Base-by-base conservation (phyloP, 2,888 invertebrate species). In the Heliconius aoede region DNA sequence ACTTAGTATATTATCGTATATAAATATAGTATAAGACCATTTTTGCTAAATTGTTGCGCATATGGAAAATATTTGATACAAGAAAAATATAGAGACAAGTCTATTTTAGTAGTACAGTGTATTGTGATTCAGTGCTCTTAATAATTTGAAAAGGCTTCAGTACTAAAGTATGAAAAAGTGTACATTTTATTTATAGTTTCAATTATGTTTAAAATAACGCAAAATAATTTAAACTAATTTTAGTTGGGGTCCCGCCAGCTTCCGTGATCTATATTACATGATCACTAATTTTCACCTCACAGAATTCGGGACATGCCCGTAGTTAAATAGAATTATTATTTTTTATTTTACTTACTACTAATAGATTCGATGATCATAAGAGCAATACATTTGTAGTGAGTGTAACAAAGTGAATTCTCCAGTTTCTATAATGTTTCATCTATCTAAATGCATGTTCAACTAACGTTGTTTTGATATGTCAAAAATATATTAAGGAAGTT, bases 281-380 rank as follows among this genome's bases (percentile, higher is more conserved):
- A 46, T 55, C 55, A 55, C n/a, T n/a, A 55, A 9, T 55, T 55
- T 51, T 55, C n/a, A n/a, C 55, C n/a, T 55, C 11, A n/a, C n/a
- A 55, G 11, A n/a, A 55, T 46, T 46, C 46, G 46, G 18, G 46
- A 46, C 7, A 46, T 46, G 46, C 18, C 21, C 18, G 21, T 9
- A 55, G n/a, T 55, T 55, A 55, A 55, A 55, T n/a, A n/a, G n/a
- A 55, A 55, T 55, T 55, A n/a, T n/a, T n/a, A n/a, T n/a, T n/a
- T n/a, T n/a, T n/a, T n/a, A n/a, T n/a, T n/a, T n/a, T n/a, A n/a
- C n/a, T n/a, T n/a, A n/a, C n/a, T n/a, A n/a, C n/a, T n/a, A n/a
- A n/a, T n/a, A n/a, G n/a, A n/a, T 46, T 46, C 46, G 18, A 15
- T 46, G 13, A 46, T 18, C 15, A 18, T 11, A 3, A 21, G n/a